Evolutionary conservation across 1,140 invertebrate genomes (phyloP), one percentile per base, ranked within the genome.

Genomic region (Aphidius gifuensis): DNA sequence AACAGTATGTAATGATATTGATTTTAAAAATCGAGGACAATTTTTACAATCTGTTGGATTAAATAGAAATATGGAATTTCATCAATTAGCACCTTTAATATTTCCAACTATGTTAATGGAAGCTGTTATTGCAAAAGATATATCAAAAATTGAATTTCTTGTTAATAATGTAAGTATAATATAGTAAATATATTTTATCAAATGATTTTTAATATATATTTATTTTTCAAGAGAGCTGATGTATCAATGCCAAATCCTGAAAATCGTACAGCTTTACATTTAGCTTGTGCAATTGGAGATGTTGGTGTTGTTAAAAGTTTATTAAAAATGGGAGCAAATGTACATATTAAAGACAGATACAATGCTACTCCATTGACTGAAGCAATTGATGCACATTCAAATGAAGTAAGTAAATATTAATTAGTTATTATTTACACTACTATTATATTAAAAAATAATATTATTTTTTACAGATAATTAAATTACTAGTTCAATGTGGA

Each of bases 61-160:
- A 1, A 86, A 86, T 32, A 86, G 88, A 1, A 83, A 86, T 0
- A 83, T 85, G 68, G 91, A 93, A 73, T 73, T 90, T 9, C 82
- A 85, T 46, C 85, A 90, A 62, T 79, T 95, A 5, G 84, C 85
- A 32, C 85, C 87, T 50, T 87, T 90, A 5, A 82, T 96, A 2
- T 91, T 91, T 66, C 91, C 91, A 2, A 88, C 90, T 1, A 84
- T 96, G 69, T 77, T 94, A 57, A 89, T 87, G 68, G 83, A 88
- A 43, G 90, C 92, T 2, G 89, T 92, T 1, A 76, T 86, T 11
- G 82, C 85, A 40, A 83, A 83, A 7, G 87, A 94, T 65, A 74
- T 86, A 1, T 69, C 70, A 5, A 85, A 86, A 57, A 68, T 87
- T 3, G 80, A 81, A 51, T 80, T 82, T 9, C 75, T 87, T 45